A percentile compares a stretch with the other conserved stretches of the same genome.
These are phyloP conservation scores for Passer domesticus DNA, from an alignment of 2,113 vertebrate genomes.

Conservation along the genomic window DNA sequence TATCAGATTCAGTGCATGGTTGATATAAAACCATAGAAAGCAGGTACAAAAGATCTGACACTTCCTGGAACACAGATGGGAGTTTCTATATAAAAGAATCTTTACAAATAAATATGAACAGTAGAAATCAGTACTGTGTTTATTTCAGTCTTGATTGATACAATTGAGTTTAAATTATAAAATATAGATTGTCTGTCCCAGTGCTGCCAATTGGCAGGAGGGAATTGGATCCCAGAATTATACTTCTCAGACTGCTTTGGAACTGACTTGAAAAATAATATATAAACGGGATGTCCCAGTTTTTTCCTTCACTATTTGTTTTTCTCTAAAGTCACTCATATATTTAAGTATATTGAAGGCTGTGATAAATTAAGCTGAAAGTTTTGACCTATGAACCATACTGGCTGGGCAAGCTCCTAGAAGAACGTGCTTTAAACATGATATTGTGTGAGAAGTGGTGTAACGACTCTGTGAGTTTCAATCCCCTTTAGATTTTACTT, in stretches of 20 bases:
- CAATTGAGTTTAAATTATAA: neutral
- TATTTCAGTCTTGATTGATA: neutral
- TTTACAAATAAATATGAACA: neutral
- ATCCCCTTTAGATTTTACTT: slow-evolving; percentile 47
- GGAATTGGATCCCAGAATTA: neutral
- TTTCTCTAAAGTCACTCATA: neutral
- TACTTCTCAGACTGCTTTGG: neutral
- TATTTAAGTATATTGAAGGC: neutral
- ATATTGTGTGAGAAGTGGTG: slow-evolving; percentile 46
- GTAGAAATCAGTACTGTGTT: neutral
- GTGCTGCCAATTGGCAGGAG: neutral
- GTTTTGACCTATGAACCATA: neutral
- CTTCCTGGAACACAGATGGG: neutral
- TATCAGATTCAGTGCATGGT: neutral
- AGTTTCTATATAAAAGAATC: neutral
- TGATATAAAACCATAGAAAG: neutral
- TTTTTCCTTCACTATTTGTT: neutral
- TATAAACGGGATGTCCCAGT: neutral
- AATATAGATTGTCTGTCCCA: neutral
- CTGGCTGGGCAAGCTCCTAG: neutral
- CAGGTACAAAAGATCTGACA: neutral
- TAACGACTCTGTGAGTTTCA: neutral
- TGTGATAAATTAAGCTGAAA: neutral
- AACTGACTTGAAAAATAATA: neutral
- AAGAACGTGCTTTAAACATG: slow-evolving; percentile 24